Percentiles rank a stretch among this genome's conserved stretches.
phyloP scores from a whole-genome alignment of 2,797 vertebrate genomes.

The Ctenopoma multispine region DNA sequence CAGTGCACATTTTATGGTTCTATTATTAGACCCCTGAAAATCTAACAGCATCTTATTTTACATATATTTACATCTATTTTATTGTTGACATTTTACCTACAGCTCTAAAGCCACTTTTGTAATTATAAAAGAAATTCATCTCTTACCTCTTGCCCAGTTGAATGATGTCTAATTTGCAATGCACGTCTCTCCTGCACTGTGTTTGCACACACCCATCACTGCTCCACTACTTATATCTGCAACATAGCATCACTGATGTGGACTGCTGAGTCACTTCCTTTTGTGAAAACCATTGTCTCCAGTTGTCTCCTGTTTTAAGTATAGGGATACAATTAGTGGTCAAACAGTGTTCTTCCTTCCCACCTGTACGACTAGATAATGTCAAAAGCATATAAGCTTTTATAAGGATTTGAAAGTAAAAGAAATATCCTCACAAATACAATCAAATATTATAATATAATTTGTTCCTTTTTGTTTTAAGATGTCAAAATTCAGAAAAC shows the following conservation, averaged over 20 bases:
- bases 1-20: background rate
- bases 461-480: no score
- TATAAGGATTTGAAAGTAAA: no score
- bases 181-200: background rate
- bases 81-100: background rate
- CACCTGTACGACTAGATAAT: background rate
- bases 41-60: background rate
- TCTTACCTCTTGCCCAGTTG: constrained; percentile 51
- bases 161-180: background rate
- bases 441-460: no score
- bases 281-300: constrained; percentile 25
- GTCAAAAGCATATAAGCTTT: background rate
- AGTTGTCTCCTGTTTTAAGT: constrained; percentile 26
- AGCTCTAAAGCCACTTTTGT: background rate
- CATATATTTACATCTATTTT: constrained; percentile 3
- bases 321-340: background rate
- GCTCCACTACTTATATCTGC: constrained; percentile 13
- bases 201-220: background rate
- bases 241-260: background rate
- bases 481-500: no score
- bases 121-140: constrained; percentile 17
- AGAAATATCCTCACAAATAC: no score
- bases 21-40: background rate
- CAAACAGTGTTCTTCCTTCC: constrained; percentile 17
- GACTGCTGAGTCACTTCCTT: constrained; percentile 53